phyloP scores from a whole-genome alignment of 2,797 vertebrate genomes.

The Carcharodon carcharias region DNA sequence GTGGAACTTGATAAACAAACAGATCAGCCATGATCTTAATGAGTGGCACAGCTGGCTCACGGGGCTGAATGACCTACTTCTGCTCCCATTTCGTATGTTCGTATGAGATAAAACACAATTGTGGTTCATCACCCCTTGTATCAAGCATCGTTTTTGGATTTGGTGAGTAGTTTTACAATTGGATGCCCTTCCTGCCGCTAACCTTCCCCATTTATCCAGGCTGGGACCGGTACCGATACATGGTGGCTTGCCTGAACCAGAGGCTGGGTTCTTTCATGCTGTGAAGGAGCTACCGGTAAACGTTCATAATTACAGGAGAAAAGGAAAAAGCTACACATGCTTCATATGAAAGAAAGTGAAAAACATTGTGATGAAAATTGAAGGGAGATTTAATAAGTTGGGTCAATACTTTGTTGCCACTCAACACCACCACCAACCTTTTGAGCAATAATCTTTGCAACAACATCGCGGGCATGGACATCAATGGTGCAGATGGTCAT shows the following conservation, averaged over 20 bases:
- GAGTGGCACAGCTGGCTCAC: no score
- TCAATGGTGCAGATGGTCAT: slow-evolving; percentile 97
- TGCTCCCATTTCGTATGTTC: no score
- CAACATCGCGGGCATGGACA: slow-evolving; percentile 88
- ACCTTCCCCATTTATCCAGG: not conserved
- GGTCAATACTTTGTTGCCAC: not conserved
- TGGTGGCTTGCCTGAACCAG: not conserved
- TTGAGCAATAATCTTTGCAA: slow-evolving; percentile 82
- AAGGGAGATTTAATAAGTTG: not conserved
- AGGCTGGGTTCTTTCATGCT: not conserved
- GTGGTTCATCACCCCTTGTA: no score
- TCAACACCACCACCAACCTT: slow-evolving; percentile 62
- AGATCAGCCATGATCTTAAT: no score
- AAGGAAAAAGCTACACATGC: not conserved
- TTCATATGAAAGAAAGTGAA: not conserved
- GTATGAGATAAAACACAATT: no score
- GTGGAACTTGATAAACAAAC: no score
- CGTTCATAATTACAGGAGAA: not conserved
- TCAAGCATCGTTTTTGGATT: not conserved
- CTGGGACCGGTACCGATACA: not conserved
- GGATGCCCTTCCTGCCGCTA: not conserved
- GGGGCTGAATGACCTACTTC: no score
- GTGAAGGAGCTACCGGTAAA: no score
- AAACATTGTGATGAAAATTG: not conserved
- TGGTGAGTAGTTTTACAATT: not conserved